Conservation (phyloP, 2,113 vertebrate species). For the Ochotona princeps region DNA sequence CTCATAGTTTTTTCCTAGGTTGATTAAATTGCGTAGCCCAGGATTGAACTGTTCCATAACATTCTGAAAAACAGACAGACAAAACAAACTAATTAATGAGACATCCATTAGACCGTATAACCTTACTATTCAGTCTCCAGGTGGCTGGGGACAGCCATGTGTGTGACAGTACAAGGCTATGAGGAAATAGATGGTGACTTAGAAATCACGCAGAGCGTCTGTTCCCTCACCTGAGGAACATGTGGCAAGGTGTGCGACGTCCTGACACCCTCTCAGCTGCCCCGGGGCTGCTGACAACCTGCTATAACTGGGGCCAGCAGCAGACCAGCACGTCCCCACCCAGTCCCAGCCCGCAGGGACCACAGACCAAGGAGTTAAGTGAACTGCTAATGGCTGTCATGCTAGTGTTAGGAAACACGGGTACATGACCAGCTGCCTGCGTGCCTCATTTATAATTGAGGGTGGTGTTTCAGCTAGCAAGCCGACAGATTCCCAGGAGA, state of each 20-base stretch:
- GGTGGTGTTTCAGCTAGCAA: background rate
- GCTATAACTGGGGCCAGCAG: background rate
- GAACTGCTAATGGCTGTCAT: background rate
- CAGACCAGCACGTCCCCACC: background rate
- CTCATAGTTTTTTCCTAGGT: slow-evolving; percentile 97
- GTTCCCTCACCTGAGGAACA: background rate
- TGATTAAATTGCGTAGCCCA: slow-evolving; percentile 95
- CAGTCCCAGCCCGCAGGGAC: background rate
- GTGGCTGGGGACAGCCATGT: background rate
- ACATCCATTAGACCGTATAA: background rate
- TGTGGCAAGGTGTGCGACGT: background rate
- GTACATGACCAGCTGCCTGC: background rate
- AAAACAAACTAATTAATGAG: slow-evolving; percentile 71
- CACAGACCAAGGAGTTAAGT: background rate
- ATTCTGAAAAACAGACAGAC: slow-evolving; percentile 88
- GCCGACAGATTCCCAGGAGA: slow-evolving; percentile 2
- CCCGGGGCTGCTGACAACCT: background rate
- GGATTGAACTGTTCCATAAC: slow-evolving; percentile 99
- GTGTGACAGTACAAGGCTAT: background rate
- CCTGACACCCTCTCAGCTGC: background rate
- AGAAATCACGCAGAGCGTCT: background rate
- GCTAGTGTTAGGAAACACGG: background rate
- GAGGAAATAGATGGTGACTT: background rate
- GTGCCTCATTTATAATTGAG: background rate
- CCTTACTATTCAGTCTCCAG: background rate